Percentiles rank a stretch among this genome's conserved stretches.
Conservation (phyloP, 2,113 vertebrate species). For the Psettodes erumei region DNA sequence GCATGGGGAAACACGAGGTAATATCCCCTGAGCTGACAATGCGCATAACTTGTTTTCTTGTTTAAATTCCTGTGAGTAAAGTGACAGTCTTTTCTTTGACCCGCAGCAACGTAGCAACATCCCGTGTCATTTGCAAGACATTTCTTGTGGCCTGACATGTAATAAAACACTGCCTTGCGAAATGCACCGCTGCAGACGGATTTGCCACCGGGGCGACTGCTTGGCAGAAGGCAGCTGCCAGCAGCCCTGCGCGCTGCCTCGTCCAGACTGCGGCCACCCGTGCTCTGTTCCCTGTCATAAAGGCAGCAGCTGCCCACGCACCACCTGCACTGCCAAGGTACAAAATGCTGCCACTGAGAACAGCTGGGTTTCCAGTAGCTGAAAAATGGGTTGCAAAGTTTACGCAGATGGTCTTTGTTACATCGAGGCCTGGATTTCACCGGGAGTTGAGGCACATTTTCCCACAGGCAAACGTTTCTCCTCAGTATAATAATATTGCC, state of each 20-base stretch:
- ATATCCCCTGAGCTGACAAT: slow-evolving; percentile 28
- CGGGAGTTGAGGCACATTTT: slow-evolving; percentile 15
- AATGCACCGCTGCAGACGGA: slow-evolving; percentile 92
- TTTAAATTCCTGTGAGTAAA: background rate
- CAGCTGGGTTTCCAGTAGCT: slow-evolving; percentile 35
- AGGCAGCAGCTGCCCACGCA: slow-evolving; percentile 86
- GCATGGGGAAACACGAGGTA: slow-evolving; percentile 99
- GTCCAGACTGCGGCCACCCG: slow-evolving; percentile 91
- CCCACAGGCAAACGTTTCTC: slow-evolving; percentile 13
- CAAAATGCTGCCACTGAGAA: background rate
- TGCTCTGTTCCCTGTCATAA: slow-evolving; percentile 92
- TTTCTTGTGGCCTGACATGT: slow-evolving; percentile 95
- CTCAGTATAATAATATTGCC: slow-evolving; percentile 13
- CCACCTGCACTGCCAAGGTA: slow-evolving; percentile 91
- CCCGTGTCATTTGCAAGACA: slow-evolving; percentile 96
- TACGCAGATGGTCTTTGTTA: slow-evolving; percentile 45
- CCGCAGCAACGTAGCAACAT: slow-evolving; percentile 95
- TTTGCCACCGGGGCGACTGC: slow-evolving; percentile 95
- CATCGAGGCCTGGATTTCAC: background rate
- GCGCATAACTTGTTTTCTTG: background rate
- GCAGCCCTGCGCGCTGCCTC: slow-evolving; percentile 88
- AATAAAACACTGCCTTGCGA: slow-evolving; percentile 88
- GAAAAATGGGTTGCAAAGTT: slow-evolving; percentile 19
- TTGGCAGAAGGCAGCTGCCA: slow-evolving; percentile 88
- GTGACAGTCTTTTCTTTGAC: background rate